Evolutionary conservation across 2,797 vertebrate genomes (phyloP), one percentile per base, ranked within the genome.

Genomic region (Sparus aurata): DNA sequence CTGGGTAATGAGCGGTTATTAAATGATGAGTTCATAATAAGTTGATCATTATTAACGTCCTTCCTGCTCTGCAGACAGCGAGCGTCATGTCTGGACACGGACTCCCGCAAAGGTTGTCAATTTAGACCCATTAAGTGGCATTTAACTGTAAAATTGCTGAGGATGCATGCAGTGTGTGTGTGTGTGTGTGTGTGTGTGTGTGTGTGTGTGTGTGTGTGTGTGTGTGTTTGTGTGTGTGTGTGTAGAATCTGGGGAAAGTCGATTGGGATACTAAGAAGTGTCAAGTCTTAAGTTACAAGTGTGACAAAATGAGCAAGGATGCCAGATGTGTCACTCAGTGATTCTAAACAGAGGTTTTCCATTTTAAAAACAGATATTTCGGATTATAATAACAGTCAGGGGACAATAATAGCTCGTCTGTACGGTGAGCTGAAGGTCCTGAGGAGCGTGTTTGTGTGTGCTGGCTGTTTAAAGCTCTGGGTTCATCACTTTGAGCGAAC

Each of bases 21-120:
- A 87, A 90, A 83, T 53, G 58, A 85, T 22, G 67, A 82, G 66
- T 68, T 74, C 41, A 60, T 79, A 57, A 57, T 53, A 67, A 69
- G 58, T n/a, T 77, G 79, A 77, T 76, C 53, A 73, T 75, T 84
- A 88, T 87, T 86, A 80, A 73, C 23, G 5, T 83, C 77, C 80
- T 89, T 88, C 81, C 85, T 85, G 83, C 46, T 75, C 64, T 52
- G 71, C 0, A 5, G 69, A 74, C 57, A 30, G 57, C 9, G 4
- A 23, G 59, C 1, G 5, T 79, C 68, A 55, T 2, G 3, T 82
- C 85, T 73, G 73, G 69, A 79, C 57, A 69, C 64, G 66, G 58
- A 75, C 55, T 77, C 49, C 61, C 17, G 53, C 61, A 73, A 89
- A 89, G 73, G 73, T 83, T 82, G 80, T 87, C 87, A 79, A 82